These are phyloP conservation scores for Macrochelys suwanniensis DNA, from an alignment of 2,797 vertebrate genomes.

Conservation along the genomic window DNA sequence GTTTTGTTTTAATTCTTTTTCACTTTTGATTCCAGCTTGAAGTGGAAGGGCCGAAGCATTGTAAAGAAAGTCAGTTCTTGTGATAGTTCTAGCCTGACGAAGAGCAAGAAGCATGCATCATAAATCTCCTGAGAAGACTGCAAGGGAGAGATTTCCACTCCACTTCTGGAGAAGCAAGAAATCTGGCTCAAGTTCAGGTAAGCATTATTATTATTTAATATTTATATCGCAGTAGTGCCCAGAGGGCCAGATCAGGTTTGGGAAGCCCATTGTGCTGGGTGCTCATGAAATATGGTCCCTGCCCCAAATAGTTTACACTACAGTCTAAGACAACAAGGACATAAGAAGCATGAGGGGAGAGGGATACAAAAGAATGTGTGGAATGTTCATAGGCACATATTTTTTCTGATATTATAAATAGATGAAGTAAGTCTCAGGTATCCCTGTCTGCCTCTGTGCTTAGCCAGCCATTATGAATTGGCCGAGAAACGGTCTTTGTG, in stretches of 20 bases:
- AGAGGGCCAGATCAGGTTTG: not conserved
- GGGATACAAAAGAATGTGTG: not conserved
- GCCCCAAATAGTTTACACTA: not conserved
- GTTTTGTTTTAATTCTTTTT: not conserved
- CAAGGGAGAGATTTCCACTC: not conserved
- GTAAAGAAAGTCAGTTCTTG: not conserved
- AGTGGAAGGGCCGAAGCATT: not conserved
- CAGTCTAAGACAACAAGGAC: not conserved
- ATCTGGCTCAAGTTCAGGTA: not conserved
- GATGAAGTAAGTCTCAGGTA: not conserved
- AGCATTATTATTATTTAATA: not conserved
- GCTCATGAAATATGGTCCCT: not conserved
- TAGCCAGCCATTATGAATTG: not conserved
- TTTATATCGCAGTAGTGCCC: not conserved
- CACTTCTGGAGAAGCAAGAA: not conserved
- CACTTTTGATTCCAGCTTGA: not conserved
- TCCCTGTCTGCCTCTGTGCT: not conserved
- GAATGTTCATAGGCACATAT: not conserved
- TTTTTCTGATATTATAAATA: not conserved
- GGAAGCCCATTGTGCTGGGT: not conserved
- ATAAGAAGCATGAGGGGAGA: not conserved
- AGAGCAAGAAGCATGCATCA: not conserved
- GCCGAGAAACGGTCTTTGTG: not conserved
- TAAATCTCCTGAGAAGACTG: not conserved
- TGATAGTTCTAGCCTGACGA: not conserved